These are phyloP conservation scores for Chymomyza amoena DNA, from an alignment of 2,888 invertebrate species.

Conservation along the genomic window DNA sequence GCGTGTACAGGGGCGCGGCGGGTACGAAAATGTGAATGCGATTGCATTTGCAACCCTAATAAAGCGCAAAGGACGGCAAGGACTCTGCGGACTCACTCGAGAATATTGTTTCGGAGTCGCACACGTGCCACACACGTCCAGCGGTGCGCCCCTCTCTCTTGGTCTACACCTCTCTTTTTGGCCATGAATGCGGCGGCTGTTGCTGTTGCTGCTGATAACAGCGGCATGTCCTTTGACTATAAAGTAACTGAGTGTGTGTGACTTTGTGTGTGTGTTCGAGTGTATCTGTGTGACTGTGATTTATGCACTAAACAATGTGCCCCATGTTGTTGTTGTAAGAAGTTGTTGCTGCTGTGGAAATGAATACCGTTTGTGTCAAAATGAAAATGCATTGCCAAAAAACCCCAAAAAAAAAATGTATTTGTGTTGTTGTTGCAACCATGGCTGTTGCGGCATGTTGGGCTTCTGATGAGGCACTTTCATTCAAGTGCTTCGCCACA, in stretches of 20 bases:
- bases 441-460: conserved; percentile 46
- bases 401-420: conserved; percentile 24
- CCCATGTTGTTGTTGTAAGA: conserved; percentile 9
- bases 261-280: background rate
- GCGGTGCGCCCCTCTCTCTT: background rate
- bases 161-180: background rate
- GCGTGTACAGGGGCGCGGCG: conserved; percentile 11
- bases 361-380: background rate
- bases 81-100: conserved; percentile 10
- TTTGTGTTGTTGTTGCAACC: conserved; percentile 9
- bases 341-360: background rate
- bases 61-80: background rate
- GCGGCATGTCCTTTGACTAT: conserved; percentile 6
- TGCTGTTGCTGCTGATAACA: conserved; percentile 61
- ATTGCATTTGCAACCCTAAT: background rate
- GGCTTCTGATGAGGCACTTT: conserved; percentile 36
- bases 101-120: background rate
- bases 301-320: conserved; percentile 62
- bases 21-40: background rate
- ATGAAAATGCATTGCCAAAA: conserved; percentile 15
- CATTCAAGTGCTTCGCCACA: conserved; percentile 12
- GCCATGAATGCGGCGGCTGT: conserved; percentile 36
- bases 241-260: background rate
- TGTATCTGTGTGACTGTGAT: conserved; percentile 41
- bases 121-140: conserved; percentile 44